A percentile compares a stretch with the other conserved stretches of the same genome.
Evolutionary conservation across 2,113 vertebrate species (phyloP).

Genomic region (Plestiodon gilberti): DNA sequence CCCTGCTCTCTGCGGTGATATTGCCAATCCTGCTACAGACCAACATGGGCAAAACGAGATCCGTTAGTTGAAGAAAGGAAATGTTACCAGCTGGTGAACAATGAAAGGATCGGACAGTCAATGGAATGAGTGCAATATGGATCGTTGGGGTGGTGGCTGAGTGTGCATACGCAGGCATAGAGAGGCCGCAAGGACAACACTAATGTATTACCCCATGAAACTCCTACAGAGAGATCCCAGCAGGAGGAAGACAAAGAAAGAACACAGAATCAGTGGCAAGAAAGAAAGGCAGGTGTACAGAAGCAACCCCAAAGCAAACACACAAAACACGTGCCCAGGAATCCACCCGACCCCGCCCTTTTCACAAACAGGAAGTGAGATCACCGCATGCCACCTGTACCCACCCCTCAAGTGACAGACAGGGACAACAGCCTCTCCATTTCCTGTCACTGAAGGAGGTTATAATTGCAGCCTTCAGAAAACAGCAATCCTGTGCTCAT

Average conservation of each 20-base stretch:
- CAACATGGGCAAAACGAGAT: conserved; percentile 36
- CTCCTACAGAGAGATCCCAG: conserved; percentile 90
- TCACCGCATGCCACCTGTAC: fast-evolving
- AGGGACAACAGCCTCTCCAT: fast-evolving
- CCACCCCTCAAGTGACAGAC: neutral
- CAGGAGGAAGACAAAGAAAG: conserved; percentile 84
- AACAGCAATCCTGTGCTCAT: no score
- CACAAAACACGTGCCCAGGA: neutral
- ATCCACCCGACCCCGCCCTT: conserved; percentile 17
- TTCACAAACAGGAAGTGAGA: neutral
- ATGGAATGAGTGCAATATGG: conserved; percentile 62
- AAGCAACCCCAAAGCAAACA: conserved; percentile 31
- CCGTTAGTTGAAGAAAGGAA: conserved; percentile 28
- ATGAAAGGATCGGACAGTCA: conserved; percentile 5
- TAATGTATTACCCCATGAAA: conserved; percentile 95
- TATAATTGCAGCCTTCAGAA: no score
- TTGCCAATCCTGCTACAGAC: conserved; percentile 4
- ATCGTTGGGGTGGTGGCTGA: conserved; percentile 37
- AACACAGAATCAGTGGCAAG: conserved; percentile 79
- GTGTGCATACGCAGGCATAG: conserved; percentile 64
- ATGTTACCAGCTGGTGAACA: conserved; percentile 42
- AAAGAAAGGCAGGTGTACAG: conserved; percentile 50
- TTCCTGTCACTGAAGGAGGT: fast-evolving
- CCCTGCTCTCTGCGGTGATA: neutral
- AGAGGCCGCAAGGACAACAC: conserved; percentile 69